Base-by-base conservation (phyloP, 2,888 invertebrate species). In the Andrena dorsata region DNA sequence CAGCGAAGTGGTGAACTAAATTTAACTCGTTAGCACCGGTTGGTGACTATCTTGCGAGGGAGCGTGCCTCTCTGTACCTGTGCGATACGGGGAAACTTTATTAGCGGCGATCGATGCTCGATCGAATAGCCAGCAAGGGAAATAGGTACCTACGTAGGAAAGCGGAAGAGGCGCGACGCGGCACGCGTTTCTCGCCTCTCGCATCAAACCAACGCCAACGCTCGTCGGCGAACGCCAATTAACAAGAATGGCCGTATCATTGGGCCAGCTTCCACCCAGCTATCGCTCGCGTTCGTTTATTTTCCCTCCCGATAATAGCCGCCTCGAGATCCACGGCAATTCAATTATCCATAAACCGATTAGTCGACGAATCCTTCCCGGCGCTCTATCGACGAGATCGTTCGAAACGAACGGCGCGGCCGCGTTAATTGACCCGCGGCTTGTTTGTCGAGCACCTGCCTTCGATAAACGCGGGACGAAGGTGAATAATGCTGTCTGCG, bases 1-100 rank as follows among this genome's bases (percentile, higher is more conserved):
- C 60, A 84, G 80, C 84, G 49, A 84, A 82, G 69, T 76, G 76
- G 69, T 7, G 74, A 66, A 83, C 86, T 86, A 86, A 86, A 86
- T 86, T 81, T 85, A 86, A 85, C 85, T 85, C 81, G 79, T 83
- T 83, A 85, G 85, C 86, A 81, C 74, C 75, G 76, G 82, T 82
- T 76, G 70, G 74, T 61, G 72, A 66, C 83, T 76, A 71, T 81
- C 81, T 78, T 79, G 75, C 78, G 72, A 73, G 47, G 70, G 28
- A 65, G 28, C 68, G 58, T 41, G 69, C 58, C 83, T 75, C 83
- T 75, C 77, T 75, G 58, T 72, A 53, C 53, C 35, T 51, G 23
- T 71, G 68, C 28, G 71, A 56, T 72, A 41, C 30, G 32, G 71
- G 60, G 65, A 28, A 72, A 63, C 51, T 35, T 61, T 53, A 68